These are phyloP conservation scores for Venustaconcha ellipsiformis DNA, from an alignment of 1,140 invertebrate genomes.

Conservation along the genomic window DNA sequence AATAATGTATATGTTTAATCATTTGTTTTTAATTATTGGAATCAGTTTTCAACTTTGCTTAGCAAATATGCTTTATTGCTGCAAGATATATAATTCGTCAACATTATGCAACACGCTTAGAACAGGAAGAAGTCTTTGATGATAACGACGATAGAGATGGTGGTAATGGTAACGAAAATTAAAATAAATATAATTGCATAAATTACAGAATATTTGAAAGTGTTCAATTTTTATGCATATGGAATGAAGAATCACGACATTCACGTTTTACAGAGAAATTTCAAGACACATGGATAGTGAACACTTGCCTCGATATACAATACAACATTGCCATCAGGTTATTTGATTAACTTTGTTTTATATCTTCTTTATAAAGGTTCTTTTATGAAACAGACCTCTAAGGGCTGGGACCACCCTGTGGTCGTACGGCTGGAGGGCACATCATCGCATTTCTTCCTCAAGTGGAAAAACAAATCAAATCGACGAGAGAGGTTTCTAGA, in stretches of 20 bases:
- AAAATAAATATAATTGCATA: not conserved
- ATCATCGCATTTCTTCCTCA: no score
- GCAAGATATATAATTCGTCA: no score
- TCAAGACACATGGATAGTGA: not conserved
- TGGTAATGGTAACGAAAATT: no score
- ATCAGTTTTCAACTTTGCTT: no score
- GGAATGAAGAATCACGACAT: not conserved
- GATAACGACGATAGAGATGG: no score
- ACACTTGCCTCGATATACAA: not conserved
- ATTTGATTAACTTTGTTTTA: not conserved
- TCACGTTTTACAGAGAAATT: not conserved
- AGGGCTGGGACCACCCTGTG: constrained; percentile 15
- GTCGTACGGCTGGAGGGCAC: not conserved
- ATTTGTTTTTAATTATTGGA: no score
- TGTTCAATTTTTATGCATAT: not conserved
- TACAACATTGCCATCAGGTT: not conserved
- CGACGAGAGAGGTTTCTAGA: no score
- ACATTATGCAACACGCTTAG: no score
- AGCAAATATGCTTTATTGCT: no score
- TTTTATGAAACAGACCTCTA: constrained; percentile 9
- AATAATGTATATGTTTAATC: no score
- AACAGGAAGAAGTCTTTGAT: no score
- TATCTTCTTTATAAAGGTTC: not conserved
- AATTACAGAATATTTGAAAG: not conserved
- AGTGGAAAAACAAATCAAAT: no score